Evolutionary conservation across 2,797 vertebrate species (phyloP), one percentile per base, ranked within the genome.

Genomic region (Zonotrichia albicollis): DNA sequence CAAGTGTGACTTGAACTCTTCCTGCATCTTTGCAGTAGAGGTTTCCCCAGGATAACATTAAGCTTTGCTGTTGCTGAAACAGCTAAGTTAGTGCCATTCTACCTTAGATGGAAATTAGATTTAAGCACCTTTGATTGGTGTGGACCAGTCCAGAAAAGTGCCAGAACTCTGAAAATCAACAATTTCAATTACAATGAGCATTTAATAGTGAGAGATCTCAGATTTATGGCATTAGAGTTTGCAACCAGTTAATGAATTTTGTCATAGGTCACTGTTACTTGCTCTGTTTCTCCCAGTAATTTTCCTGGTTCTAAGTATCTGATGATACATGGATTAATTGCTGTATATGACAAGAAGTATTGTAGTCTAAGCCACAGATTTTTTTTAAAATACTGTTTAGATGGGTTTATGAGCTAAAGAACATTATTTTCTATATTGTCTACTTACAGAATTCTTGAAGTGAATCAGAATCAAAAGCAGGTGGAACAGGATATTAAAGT

Each of bases 401-500:
- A 19, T 85, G 61, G 6, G 5, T 81, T 93, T 95, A 21, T 91
- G 73, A 82, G 22, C 15, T 88, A 62, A 94, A 86, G 19, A 48
- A 42, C 9, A 29, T 87, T 22, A 27, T 82, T 95, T 93, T 94
- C 36, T 93, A 3, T 93, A 36, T 43, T 80, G 2, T 93, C 74
- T 90, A 36, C 79, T 96, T 97, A 95, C 96, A 99, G 99, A 96
- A 98, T 99, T 94, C 98, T 99, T 86, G 99, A 99, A 96, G 99
- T 99, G 75, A 99, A 99, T 94, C 99, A 99, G 97, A 99, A 99
- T 97, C 98, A 99, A 61, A 99, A 99, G 83, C 97, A 98, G 34
- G 99, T 99, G 75, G 99, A 99, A 62, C 99, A 99, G 91, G 99
- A 99, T 97, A 99, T 99, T 90, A 99, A 99, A 98, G 99, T 99